These are phyloP conservation scores for Pampusana beccarii DNA, from an alignment of 2,113 vertebrate genomes.

Conservation along the genomic window DNA sequence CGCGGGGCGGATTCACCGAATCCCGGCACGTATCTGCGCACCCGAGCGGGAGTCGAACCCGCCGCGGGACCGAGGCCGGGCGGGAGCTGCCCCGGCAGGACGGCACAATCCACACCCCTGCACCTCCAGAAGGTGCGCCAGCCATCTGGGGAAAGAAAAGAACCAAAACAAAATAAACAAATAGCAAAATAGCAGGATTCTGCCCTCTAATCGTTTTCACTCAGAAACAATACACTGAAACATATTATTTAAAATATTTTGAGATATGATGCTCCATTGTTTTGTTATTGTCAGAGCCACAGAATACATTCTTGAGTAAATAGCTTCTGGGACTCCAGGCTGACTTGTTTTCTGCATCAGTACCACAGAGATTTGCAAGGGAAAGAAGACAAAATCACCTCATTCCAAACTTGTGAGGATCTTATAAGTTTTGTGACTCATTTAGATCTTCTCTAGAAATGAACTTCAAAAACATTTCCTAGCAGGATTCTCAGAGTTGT, in stretches of 20 bases:
- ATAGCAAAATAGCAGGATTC: neutral
- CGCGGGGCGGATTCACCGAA: no score
- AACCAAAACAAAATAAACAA: neutral
- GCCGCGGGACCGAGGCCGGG: no score
- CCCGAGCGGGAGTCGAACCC: no score
- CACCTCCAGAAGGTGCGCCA: no score
- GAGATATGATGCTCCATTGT: neutral
- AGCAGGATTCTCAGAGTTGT: neutral
- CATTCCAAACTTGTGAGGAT: neutral
- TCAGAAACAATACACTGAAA: neutral
- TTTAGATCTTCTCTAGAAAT: neutral
- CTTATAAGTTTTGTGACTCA: neutral
- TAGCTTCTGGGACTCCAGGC: neutral
- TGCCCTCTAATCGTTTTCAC: neutral
- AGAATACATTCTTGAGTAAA: neutral
- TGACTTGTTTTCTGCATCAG: neutral
- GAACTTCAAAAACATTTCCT: neutral
- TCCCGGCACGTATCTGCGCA: no score
- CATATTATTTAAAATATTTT: neutral
- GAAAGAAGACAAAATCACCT: neutral
- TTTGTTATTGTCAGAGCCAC: neutral
- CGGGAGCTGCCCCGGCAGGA: no score
- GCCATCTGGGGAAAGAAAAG: neutral
- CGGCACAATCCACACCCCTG: no score
- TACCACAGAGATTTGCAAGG: neutral